Evolutionary conservation across 2,113 vertebrate genomes (phyloP), one percentile per base, ranked within the genome.

Genomic region (Hippopotamus amphibius): DNA sequence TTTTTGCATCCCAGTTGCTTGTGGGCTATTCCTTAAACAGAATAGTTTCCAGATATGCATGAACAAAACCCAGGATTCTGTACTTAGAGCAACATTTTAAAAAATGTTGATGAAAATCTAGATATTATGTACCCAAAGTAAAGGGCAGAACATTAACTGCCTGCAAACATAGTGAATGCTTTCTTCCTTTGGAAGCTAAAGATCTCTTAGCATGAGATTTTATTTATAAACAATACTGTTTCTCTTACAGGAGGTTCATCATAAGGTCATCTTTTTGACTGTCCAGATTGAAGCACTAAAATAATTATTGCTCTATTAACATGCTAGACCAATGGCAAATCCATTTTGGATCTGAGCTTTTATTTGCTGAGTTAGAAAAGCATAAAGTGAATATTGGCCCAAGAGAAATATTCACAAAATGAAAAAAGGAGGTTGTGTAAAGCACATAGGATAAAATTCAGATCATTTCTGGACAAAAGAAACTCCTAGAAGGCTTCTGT

Each of bases 1-100:
- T 55, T 96, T 94, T 95, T 93, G 74, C 50, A 81, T 84, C 63
- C 50, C 90, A 26, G 46, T n/a, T 92, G n/a, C 13, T 95, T 57
- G 26, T 87, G 89, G 46, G 57, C 95, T 95, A 93, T 66, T 96
- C 80, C 69, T 65, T 93, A 81, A 95, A 55, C 57, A 96, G 68
- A 95, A 87, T 85, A 90, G 94, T 96, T 98, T 98, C 57, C 65
- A 92, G 96, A 97, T 97, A 97, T 92, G 96, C 93, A 96, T 97
- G 97, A 98, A 89, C 95, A 97, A 97, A 97, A 93, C 79, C 72
- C 86, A 98, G 93, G 92, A 90, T 98, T 96, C 92, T 97, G 86
- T 95, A 92, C 79, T 94, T 86, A 95, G 85, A 97, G 76, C 79
- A 96, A 93, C 93, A 89, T 87, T 97, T 96, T 16, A 5, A 95